A percentile compares a stretch with the other conserved stretches of the same genome.
Evolutionary conservation across 2,113 vertebrate genomes (phyloP).

Genomic region (Grammomys surdaster): DNA sequence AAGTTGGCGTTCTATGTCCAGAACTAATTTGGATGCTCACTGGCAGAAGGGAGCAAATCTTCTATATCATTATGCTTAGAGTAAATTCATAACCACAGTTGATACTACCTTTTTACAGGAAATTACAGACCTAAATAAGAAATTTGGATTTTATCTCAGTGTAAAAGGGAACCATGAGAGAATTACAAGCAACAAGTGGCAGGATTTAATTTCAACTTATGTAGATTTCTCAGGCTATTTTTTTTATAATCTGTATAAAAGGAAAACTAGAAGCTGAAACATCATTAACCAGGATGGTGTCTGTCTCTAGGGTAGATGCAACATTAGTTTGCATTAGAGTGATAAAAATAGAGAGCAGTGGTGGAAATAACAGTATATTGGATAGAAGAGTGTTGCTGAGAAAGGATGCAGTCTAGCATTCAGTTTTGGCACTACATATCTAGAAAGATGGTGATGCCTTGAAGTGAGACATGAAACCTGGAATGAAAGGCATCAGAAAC

Average conservation of each 20-base stretch:
- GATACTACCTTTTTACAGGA: too few species aligned
- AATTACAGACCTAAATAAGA: not conserved
- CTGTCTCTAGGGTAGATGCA: not conserved
- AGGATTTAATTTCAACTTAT: not conserved
- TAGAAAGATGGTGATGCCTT: not conserved
- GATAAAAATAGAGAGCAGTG: not conserved
- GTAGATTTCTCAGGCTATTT: not conserved
- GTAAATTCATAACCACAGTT: not conserved
- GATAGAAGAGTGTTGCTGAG: not conserved
- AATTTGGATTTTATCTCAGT: not conserved
- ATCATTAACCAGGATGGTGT: not conserved
- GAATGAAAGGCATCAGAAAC: not conserved
- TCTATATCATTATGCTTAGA: not conserved
- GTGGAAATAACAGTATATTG: not conserved
- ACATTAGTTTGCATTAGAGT: fast-evolving
- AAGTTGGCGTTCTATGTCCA: not conserved
- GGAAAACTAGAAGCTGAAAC: not conserved
- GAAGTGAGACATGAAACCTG: not conserved
- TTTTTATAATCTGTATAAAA: not conserved
- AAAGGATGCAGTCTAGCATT: not conserved
- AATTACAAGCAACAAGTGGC: not conserved
- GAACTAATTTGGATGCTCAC: not conserved
- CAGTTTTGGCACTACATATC: not conserved
- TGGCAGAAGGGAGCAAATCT: not conserved
- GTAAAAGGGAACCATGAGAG: not conserved